Evolutionary conservation across 2,888 invertebrate species (phyloP), one percentile per base, ranked within the genome.

Genomic region (Ypsolopha sequella): DNA sequence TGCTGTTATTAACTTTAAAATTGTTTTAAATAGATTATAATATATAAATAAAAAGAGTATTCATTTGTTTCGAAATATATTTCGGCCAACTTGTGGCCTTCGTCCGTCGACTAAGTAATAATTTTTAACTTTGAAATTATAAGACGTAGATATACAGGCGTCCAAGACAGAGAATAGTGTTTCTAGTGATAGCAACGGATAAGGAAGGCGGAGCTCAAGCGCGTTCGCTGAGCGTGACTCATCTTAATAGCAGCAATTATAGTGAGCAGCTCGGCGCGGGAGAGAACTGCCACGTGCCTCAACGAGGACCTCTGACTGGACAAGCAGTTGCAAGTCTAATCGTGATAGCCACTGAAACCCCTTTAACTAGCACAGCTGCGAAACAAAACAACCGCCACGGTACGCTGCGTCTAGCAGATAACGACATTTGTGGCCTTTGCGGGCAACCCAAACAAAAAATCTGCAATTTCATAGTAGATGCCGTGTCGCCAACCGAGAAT

Each of bases 211-310:
- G 72, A 66, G 72, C 68, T 67, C 65, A 56, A 69, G 66, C 77
- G 74, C 73, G 73, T 79, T n/a, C 78, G 76, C 70, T 76, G 72
- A 84, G 81, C 81, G 76, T 85, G 85, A 85, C 80, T 86, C 84
- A 84, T 82, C 76, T 82, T 82, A 82, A 84, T 81, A 64, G 75
- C 67, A 65, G 78, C 77, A 82, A 81, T 85, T 80, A 82, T 72
- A 70, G 67, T 68, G 70, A 67, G 63, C 67, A 66, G 66, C 64
- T 61, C 54, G 62, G 55, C 58, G 64, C 61, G 58, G 62, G 65
- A 68, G 71, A 70, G 68, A 67, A 67, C 60, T 66, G 72, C 66
- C 71, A 76, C 73, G 73, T 73, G 74, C 66, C 24, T 24, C 2
- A 24, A 24, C 24, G 24, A 4, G 24, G 24, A 24, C 24, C 24